Evolutionary conservation across 2,797 vertebrate genomes (phyloP).

Genomic region (Melanotaenia boesemani): DNA sequence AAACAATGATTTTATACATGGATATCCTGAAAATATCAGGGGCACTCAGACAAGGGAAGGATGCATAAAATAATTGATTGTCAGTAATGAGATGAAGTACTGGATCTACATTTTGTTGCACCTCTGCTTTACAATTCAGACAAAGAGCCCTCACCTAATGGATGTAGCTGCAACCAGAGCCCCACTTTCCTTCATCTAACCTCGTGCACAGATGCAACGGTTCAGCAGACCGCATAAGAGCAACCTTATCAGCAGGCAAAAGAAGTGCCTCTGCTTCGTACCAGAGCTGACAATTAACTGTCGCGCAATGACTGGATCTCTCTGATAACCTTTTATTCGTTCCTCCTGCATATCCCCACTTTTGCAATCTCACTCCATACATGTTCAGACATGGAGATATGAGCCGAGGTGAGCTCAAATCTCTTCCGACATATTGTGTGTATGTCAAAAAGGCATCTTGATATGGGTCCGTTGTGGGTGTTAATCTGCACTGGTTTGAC

Average conservation of each 20-base stretch:
- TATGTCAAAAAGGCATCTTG: slow-evolving; percentile 47
- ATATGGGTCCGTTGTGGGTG: slow-evolving; percentile 20
- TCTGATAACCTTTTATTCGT: slow-evolving; percentile 82
- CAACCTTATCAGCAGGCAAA: slow-evolving; percentile 82
- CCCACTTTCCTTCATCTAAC: slow-evolving; percentile 63
- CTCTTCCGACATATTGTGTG: slow-evolving; percentile 64
- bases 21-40: background rate
- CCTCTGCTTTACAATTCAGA: slow-evolving; percentile 42
- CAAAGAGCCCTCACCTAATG: slow-evolving; percentile 63
- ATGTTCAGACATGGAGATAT: slow-evolving; percentile 45
- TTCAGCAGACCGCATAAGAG: slow-evolving; percentile 61
- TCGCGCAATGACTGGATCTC: slow-evolving; percentile 80
- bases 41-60: slow-evolving; percentile 19
- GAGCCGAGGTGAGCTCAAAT: slow-evolving; percentile 71
- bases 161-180: slow-evolving; percentile 70
- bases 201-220: slow-evolving; percentile 69
- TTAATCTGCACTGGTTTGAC: slow-evolving; percentile 18
- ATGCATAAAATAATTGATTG: slow-evolving; percentile 8
- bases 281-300: slow-evolving; percentile 81
- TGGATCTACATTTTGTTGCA: slow-evolving; percentile 31
- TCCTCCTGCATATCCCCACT: slow-evolving; percentile 35
- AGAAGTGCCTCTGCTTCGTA: slow-evolving; percentile 68
- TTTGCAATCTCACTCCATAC: slow-evolving; percentile 59
- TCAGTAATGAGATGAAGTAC: slow-evolving; percentile 26
- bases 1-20: background rate